Conservation (phyloP, 2,113 vertebrate genomes). For the Pan paniscus region DNA sequence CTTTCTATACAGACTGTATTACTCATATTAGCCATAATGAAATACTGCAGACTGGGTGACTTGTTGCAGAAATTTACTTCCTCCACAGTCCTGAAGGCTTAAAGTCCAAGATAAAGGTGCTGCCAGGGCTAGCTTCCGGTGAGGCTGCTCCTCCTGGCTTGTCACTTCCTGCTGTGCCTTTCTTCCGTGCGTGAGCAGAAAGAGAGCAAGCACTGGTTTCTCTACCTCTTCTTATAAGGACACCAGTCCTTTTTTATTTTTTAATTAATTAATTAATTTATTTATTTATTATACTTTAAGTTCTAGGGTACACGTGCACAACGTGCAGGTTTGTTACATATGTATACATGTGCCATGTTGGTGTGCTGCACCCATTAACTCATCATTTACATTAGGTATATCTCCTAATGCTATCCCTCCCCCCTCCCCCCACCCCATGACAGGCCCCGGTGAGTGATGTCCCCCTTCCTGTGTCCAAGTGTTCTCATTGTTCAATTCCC, state of each 20-base stretch:
- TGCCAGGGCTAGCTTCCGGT: background rate
- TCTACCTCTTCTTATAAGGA: background rate
- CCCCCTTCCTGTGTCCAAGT: no score
- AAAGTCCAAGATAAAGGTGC: background rate
- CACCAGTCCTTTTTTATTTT: background rate
- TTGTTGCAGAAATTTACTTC: background rate
- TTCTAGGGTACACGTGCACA: no score
- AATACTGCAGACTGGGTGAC: background rate
- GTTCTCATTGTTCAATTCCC: no score
- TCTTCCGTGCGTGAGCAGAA: background rate
- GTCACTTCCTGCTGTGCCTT: background rate
- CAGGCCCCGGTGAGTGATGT: no score
- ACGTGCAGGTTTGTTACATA: no score
- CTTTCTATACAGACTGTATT: background rate
- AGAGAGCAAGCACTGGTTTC: background rate
- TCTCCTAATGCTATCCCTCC: no score
- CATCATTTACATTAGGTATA: no score
- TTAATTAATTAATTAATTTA: no score
- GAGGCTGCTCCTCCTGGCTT: background rate
- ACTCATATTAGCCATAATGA: background rate
- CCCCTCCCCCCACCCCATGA: no score
- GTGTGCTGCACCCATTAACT: no score
- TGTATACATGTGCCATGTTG: no score
- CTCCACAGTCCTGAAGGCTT: background rate
- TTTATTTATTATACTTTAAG: no score